phyloP scores from a whole-genome alignment of 2,888 invertebrate genomes.

The Aromia moschata region DNA sequence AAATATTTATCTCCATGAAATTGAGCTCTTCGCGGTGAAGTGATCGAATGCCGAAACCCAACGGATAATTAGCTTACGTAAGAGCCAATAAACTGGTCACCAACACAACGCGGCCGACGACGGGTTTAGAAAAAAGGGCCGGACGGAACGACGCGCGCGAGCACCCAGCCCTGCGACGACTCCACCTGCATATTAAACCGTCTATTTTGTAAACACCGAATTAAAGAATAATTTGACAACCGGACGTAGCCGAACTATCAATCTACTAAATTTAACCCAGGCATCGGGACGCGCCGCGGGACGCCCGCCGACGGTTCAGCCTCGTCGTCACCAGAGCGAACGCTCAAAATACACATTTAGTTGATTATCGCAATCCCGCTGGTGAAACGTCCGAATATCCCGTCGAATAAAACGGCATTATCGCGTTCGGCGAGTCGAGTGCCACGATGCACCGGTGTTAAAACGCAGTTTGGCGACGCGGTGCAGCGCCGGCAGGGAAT shows the following conservation, averaged over 20 bases:
- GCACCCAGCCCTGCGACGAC: neutral
- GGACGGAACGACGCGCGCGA: conserved; percentile 20
- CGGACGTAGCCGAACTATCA: conserved; percentile 58
- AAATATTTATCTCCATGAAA: conserved; percentile 23
- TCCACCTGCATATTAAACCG: conserved; percentile 39
- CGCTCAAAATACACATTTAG: conserved; percentile 46
- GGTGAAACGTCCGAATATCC: conserved; percentile 34
- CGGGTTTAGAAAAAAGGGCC: conserved; percentile 11
- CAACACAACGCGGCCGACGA: neutral
- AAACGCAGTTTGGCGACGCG: conserved; percentile 14
- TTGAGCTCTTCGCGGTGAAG: conserved; percentile 4
- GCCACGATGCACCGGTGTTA: conserved; percentile 17
- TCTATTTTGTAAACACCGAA: conserved; percentile 51
- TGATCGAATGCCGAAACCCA: conserved; percentile 16
- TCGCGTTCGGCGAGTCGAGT: conserved; percentile 32
- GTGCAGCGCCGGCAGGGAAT: conserved; percentile 14
- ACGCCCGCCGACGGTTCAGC: conserved; percentile 34
- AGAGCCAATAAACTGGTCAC: conserved; percentile 4
- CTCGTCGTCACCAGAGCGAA: conserved; percentile 38
- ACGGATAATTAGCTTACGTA: conserved; percentile 23
- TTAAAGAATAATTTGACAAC: conserved; percentile 56
- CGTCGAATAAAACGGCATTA: conserved; percentile 25
- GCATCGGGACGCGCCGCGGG: conserved; percentile 46
- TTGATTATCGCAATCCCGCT: conserved; percentile 40
- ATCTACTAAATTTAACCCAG: conserved; percentile 57